Evolutionary conservation across 2,797 vertebrate species (phyloP), one percentile per base, ranked within the genome.

Genomic region (Syngnathus rostellatus): DNA sequence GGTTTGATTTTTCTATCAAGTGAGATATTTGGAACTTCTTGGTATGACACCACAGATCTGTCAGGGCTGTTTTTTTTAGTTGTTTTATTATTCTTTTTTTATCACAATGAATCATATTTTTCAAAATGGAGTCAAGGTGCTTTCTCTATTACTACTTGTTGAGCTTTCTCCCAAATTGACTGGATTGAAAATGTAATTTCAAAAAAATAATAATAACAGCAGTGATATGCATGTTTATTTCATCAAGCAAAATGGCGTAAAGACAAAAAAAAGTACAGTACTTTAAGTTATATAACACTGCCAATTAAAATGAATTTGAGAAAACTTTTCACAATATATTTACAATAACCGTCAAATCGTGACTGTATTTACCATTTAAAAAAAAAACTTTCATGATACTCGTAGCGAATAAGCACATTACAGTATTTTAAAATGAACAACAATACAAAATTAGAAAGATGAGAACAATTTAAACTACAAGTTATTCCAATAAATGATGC

Each of bases 181-280:
- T 31, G 31, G 31, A 31, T 31, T 31, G 31, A 31, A 31, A 31
- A 31, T 31, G 31, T 3, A 31, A 31, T 31, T 4, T 4, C 3
- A 31, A 31, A 31, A 31, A 31, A 31, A 31, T 2, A 31, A 31
- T 14, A 37, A 25, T 5, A 41, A 55, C 37, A 68, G 62, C 55
- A 51, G 75, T 91, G 90, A 90, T 90, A 90, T 95, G 93, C 90
- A 96, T 92, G 94, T 99, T 99, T 99, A 99, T 99, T 99, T 98
- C 95, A 94, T 96, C 90, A 98, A 96, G 94, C 97, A 94, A 98
- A 97, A 98, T 95, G 93, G 94, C 97, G 95, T 98, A 95, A 94
- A 97, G 93, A 97, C 95, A 97, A 96, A 97, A 91, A 96, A 2
- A 25, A 23, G 94, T 92, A 91, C 19, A 51, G 50, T 51, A 51